Evolutionary conservation across 2,888 invertebrate genomes (phyloP), one percentile per base, ranked within the genome.

Genomic region (Drosophila koepferae): DNA sequence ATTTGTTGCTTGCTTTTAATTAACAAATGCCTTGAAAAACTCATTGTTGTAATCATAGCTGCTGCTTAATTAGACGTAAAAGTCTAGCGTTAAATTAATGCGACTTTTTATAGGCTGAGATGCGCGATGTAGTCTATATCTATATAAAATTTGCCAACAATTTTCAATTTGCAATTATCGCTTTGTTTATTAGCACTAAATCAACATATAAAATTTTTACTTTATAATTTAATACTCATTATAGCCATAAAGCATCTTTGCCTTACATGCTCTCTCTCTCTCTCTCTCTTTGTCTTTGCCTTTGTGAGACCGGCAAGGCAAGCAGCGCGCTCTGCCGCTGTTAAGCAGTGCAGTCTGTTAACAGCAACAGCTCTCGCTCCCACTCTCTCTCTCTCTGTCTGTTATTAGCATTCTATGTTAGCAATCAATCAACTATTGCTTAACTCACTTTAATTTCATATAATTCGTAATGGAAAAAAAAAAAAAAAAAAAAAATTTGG

Each of bases 1-100:
- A 86, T 79, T 77, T 81, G 82, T 68, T 77, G 74, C 89, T 74
- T 87, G 67, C 77, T 82, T 89, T 89, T 89, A 89, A 86, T 89
- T 86, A 86, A 84, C 82, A 85, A 86, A 86, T 89, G 75, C 86
- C 80, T 80, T 41, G 65, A 31, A 64, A 62, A 63, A 65, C 60
- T 58, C 72, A 70, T 74, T 84, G 80, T 58, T 72, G 80, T 82
- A 82, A 85, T 88, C 74, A 80, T 80, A 63, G 72, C 67, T 55
- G 65, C 55, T 68, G 80, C 78, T 68, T 77, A 81, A 81, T 77
- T 74, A 69, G 44, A 74, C 68, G 66, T 80, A 58, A 78, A 80
- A 72, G 68, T 61, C 68, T 72, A 80, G 76, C 62, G 56, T 65
- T 80, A 80, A 72, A 78, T 78, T 80, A 59, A 65, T 18, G 18